phyloP scores from a whole-genome alignment of 2,113 vertebrate genomes.

The Sander lucioperca region DNA sequence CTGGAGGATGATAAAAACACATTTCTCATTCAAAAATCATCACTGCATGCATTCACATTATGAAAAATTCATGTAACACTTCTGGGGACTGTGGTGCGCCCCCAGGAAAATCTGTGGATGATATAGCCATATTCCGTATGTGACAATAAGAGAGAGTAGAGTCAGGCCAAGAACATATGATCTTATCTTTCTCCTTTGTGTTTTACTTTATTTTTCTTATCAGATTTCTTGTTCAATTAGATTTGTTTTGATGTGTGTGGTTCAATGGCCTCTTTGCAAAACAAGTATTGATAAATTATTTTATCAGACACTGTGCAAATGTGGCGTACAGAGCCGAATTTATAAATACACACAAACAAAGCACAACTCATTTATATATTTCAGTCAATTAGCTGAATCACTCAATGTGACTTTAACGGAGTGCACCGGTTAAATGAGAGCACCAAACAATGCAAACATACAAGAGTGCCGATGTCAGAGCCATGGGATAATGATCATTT shows the following conservation, averaged over 20 bases:
- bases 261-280: not conserved
- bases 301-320: not conserved
- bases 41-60: not conserved
- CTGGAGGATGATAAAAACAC: conserved; percentile 11
- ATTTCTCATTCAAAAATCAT: conserved; percentile 34
- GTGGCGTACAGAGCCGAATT: too few relatives aligned
- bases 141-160: not conserved
- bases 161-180: not conserved
- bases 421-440: not conserved
- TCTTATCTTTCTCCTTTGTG: not conserved
- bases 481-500: not conserved
- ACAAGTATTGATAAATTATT: not conserved
- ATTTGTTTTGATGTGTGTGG: too few relatives aligned
- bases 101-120: not conserved
- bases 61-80: conserved; percentile 19
- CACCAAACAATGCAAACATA: not conserved
- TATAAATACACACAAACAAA: not conserved
- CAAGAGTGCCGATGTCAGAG: not conserved
- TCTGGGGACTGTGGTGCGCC: not conserved
- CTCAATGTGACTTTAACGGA: not conserved
- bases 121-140: not conserved
- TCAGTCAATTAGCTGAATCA: not conserved
- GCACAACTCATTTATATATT: not conserved
- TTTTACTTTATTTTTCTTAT: not conserved
- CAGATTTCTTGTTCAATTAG: not conserved